Base-by-base conservation (phyloP, 2,888 invertebrate species). In the Gymnosoma rotundatum region DNA sequence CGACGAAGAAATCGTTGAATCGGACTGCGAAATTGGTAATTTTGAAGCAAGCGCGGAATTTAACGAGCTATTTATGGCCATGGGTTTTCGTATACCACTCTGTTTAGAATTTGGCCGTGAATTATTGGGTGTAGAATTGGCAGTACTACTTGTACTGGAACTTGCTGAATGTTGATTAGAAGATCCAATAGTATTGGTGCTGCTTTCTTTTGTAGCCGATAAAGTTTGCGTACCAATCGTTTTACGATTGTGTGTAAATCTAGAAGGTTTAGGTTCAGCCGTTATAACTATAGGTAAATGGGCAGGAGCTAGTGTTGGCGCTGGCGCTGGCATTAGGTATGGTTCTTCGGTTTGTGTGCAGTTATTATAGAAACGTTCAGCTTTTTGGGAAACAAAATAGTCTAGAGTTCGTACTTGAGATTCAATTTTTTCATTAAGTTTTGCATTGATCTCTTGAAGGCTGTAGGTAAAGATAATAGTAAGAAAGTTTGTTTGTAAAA, bases 361-460 rank as follows among this genome's bases (percentile, higher is more conserved):
- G 38, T 91, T 91, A 81, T 92, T 91, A 86, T 90, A 90, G 83
- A 86, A 91, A 42, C 88, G 87, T 42, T 91, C 91, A 56, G 90
- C 89, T 83, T 90, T 90, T 72, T 91, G 89, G 79, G 90, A 88
- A 54, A 89, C 88, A 66, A 89, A 90, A 78, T 91, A 91, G 82
- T 93, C 91, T 78, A 91, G 64, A 7, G 90, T 90, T 81, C 90
- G 89, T 69, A 92, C 90, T 88, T 92, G 92, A 0, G 90, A 90
- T 84, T 93, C 94, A 69, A 94, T 91, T 89, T 93, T 94, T 88
- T 93, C 94, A 87, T 94, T 94, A 60, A 94, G 89, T 86, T 94
- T 93, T 21, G 92, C 93, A 87, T 93, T 93, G 87, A 93, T 92
- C 88, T 92, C 92, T 86, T 92, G 92, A 16, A 92, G 89, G 80